Conservation (phyloP, 2,888 invertebrate genomes). For the Tupiocoris notatus region DNA sequence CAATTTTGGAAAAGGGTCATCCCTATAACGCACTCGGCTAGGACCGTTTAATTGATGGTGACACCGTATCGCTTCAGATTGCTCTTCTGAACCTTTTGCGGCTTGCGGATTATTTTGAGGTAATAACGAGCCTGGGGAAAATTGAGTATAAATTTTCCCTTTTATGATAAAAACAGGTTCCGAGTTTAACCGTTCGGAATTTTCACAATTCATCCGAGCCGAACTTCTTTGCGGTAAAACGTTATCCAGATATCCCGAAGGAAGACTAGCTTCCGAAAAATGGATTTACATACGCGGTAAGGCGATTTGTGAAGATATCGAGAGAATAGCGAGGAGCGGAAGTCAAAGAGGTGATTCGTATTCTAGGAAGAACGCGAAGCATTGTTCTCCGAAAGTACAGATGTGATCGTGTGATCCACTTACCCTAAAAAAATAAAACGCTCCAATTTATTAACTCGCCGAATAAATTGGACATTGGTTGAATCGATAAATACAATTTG, state of each 20-base stretch:
- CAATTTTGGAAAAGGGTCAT: conserved; percentile 14
- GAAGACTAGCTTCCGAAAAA: neutral
- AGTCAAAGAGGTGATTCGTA: no score
- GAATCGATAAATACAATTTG: no score
- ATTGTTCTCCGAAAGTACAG: no score
- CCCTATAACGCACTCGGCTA: neutral
- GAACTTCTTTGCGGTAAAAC: neutral
- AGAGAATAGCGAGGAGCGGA: neutral
- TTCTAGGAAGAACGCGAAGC: no score
- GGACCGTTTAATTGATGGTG: conserved; percentile 19
- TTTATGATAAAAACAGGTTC: neutral
- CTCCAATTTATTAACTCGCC: no score
- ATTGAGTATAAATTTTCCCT: conserved; percentile 14
- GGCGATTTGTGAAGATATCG: neutral
- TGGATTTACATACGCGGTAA: neutral
- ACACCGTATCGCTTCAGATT: conserved; percentile 3
- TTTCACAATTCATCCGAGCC: neutral
- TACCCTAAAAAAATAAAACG: no score
- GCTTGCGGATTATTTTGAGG: conserved; percentile 13
- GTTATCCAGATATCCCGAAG: neutral
- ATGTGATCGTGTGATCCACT: no score
- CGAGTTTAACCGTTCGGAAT: neutral
- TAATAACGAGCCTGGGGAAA: conserved; percentile 14
- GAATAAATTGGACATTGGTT: no score
- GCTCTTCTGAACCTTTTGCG: neutral